Evolutionary conservation across 2,888 invertebrate species (phyloP).

Genomic region (Amphimallon solstitiale): DNA sequence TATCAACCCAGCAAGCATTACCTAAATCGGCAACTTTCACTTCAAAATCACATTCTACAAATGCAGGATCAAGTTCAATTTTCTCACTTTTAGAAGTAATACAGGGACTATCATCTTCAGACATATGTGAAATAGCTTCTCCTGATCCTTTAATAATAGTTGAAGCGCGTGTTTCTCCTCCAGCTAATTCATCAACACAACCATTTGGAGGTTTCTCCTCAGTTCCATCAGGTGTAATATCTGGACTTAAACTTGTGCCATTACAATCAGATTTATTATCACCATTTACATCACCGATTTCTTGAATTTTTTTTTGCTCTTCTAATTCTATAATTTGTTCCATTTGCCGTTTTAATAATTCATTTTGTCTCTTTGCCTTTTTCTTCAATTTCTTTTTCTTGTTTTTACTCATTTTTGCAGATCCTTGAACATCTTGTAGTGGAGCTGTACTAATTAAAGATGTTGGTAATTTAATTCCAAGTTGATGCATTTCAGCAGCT

Average conservation of each 20-base stretch:
- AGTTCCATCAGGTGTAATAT: constrained; percentile 51
- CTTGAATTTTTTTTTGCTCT: constrained; percentile 71
- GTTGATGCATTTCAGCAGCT: constrained; percentile 92
- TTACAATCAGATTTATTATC: constrained; percentile 51
- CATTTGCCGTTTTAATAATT: constrained; percentile 92
- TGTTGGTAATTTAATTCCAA: constrained; percentile 77
- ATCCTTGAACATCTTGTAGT: constrained; percentile 79
- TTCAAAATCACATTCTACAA: constrained; percentile 87
- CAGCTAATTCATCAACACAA: constrained; percentile 56
- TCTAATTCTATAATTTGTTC: constrained; percentile 94
- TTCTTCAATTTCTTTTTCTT: constrained; percentile 98
- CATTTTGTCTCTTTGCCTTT: constrained; percentile 91
- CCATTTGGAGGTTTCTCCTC: constrained; percentile 58
- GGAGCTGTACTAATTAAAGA: constrained; percentile 91
- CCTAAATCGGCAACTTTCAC: constrained; percentile 99
- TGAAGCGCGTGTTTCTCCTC: constrained; percentile 49
- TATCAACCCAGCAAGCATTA: constrained; percentile 98
- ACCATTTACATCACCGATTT: constrained; percentile 62
- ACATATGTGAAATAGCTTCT: constrained; percentile 71
- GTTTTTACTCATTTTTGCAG: constrained; percentile 91
- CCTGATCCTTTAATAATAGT: constrained; percentile 61
- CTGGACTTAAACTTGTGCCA: constrained; percentile 55
- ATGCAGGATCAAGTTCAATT: constrained; percentile 74
- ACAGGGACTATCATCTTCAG: constrained; percentile 71
- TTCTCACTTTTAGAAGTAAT: constrained; percentile 60